These are phyloP conservation scores for Ditula angustiorana DNA, from an alignment of 2,888 invertebrate species.

Conservation along the genomic window DNA sequence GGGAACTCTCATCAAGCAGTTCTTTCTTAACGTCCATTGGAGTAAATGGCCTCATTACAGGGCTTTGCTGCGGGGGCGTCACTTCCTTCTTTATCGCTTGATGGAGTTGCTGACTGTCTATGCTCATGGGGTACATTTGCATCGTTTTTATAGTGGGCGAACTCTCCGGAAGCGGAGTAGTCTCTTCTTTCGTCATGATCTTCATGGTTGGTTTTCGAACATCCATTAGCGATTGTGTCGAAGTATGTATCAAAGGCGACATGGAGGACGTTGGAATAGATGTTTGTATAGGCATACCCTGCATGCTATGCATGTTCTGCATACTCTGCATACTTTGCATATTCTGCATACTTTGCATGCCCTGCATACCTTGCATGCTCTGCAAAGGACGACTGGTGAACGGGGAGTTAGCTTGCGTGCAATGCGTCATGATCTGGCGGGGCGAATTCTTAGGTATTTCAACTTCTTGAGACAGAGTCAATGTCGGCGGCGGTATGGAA, in stretches of 20 bases:
- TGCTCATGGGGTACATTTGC: conserved; percentile 72
- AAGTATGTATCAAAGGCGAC: conserved; percentile 70
- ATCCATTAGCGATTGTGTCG: conserved; percentile 81
- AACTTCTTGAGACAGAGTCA: conserved; percentile 70
- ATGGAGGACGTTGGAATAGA: conserved; percentile 70
- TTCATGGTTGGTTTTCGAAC: conserved; percentile 76
- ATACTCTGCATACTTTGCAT: conserved; percentile 21
- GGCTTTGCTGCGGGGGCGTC: conserved; percentile 78
- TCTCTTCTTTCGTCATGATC: conserved; percentile 75
- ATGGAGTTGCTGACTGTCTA: conserved; percentile 74
- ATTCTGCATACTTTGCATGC: conserved; percentile 34
- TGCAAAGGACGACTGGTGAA: conserved; percentile 64
- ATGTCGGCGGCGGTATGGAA: conserved; percentile 85
- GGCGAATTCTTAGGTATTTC: conserved; percentile 78
- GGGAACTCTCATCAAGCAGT: conserved; percentile 88
- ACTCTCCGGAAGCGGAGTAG: conserved; percentile 71
- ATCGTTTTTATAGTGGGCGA: conserved; percentile 76
- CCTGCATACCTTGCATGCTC: conserved; percentile 19
- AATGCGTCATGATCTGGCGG: conserved; percentile 74
- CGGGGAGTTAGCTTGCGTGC: conserved; percentile 57
- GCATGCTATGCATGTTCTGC: conserved; percentile 35
- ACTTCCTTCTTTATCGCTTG: conserved; percentile 85
- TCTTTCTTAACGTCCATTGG: conserved; percentile 90
- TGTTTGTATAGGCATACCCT: conserved; percentile 59
- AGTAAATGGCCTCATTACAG: conserved; percentile 82